phyloP scores from a whole-genome alignment of 2,113 vertebrate species.

The Pomatorhinus ruficollis region DNA sequence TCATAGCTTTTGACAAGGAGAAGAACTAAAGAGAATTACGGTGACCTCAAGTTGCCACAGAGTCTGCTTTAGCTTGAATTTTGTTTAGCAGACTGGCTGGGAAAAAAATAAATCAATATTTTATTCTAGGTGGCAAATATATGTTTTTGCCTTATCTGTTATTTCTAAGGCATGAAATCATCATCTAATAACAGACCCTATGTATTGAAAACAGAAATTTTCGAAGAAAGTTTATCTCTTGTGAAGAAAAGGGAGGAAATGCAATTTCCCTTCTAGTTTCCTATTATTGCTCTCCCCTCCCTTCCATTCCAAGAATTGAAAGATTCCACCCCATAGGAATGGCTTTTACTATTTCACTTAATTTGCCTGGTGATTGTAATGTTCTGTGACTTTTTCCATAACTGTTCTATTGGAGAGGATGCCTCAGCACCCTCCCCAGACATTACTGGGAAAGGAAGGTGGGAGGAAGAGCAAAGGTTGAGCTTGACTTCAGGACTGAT shows the following conservation, averaged over 20 bases:
- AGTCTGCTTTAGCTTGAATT: background rate
- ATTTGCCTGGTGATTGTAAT: background rate
- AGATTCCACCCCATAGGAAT: background rate
- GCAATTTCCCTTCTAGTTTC: background rate
- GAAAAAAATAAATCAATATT: background rate
- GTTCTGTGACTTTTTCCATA: slow-evolving; percentile 2
- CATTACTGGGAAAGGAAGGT: background rate
- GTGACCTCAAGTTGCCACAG: slow-evolving; percentile 14
- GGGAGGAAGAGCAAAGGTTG: background rate
- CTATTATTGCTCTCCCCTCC: background rate
- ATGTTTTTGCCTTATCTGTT: background rate
- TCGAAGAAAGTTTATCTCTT: background rate
- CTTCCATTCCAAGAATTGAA: background rate
- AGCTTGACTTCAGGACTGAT: background rate
- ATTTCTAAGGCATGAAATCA: slow-evolving; percentile 38
- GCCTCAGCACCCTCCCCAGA: background rate
- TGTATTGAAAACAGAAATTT: background rate
- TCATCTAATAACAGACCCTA: background rate
- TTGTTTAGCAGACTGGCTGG: background rate
- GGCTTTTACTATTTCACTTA: background rate
- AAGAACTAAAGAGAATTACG: background rate
- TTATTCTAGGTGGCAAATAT: background rate
- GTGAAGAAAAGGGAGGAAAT: background rate
- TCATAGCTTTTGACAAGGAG: slow-evolving; percentile 35
- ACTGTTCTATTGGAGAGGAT: background rate